phyloP scores from a whole-genome alignment of 1,140 invertebrate genomes.

The Cydia amplana region DNA sequence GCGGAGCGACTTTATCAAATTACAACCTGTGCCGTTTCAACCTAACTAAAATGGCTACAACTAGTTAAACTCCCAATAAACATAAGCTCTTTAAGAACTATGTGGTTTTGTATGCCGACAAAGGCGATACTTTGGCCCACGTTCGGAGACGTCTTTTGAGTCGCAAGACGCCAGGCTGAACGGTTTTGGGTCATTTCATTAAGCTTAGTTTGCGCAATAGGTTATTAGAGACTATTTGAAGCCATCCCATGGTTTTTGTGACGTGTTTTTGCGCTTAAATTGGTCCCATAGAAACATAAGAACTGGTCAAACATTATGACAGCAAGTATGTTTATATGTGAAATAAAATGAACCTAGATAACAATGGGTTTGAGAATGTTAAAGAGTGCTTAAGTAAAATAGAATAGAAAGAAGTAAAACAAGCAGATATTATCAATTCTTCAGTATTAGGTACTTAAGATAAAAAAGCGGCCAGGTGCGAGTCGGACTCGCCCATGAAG shows the following conservation, averaged over 20 bases:
- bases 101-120: slow-evolving; percentile 65
- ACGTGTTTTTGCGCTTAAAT: slow-evolving; percentile 5
- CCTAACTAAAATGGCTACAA: background rate
- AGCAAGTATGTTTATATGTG: background rate
- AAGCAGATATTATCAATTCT: too few species aligned
- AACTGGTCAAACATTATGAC: background rate
- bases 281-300: background rate
- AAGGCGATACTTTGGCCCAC: slow-evolving; percentile 56
- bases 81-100: background rate
- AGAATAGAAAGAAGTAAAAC: too few species aligned
- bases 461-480: too few species aligned
- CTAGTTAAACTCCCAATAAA: background rate
- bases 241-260: background rate
- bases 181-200: slow-evolving; percentile 7
- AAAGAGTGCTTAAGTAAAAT: too few species aligned
- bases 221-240: background rate
- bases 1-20: slow-evolving; percentile 75
- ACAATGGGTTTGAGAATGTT: too few species aligned
- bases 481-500: too few species aligned
- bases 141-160: slow-evolving; percentile 47
- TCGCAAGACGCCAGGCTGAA: slow-evolving; percentile 35
- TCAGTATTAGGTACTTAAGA: too few species aligned
- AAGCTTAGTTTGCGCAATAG: slow-evolving; percentile 23
- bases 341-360: too few species aligned
- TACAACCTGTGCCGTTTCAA: slow-evolving; percentile 64